phyloP scores from a whole-genome alignment of 2,797 vertebrate species.

The Catharus ustulatus region DNA sequence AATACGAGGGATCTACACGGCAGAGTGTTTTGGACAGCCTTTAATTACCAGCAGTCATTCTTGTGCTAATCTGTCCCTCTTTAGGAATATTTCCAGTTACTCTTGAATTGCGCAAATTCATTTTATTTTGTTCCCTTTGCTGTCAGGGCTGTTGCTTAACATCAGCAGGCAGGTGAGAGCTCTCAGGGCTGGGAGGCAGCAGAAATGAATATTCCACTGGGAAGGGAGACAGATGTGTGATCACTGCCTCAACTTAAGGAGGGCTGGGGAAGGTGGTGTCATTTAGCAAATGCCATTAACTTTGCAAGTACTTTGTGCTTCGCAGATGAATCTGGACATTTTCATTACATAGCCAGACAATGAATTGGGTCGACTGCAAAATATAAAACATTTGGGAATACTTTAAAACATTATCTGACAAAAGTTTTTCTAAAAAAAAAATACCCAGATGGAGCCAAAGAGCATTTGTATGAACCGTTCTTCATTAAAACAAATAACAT shows the following conservation, averaged over 20 bases:
- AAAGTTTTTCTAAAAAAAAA: not conserved
- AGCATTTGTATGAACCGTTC: conserved; percentile 6
- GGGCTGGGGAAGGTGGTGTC: not conserved
- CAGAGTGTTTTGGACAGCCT: not conserved
- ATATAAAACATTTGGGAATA: not conserved
- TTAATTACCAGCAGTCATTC: not conserved
- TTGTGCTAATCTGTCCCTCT: conserved; percentile 10
- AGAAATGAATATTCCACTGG: conserved; percentile 9
- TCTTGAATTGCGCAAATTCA: not conserved
- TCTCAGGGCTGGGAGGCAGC: conserved; percentile 5
- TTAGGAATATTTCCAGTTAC: not conserved
- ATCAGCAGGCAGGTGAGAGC: conserved; percentile 14
- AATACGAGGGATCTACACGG: not conserved
- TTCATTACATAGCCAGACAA: not conserved
- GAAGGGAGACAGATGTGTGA: conserved; percentile 7
- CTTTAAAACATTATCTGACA: conserved; percentile 10
- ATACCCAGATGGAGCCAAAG: not conserved
- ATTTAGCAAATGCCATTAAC: conserved; percentile 27
- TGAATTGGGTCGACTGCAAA: not conserved
- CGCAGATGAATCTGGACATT: not conserved
- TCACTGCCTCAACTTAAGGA: not conserved
- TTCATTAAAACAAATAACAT: conserved; percentile 55
- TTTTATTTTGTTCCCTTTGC: conserved; percentile 31
- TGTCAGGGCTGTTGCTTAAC: conserved; percentile 29
- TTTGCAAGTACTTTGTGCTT: conserved; percentile 21